Conservation (phyloP, 1,140 invertebrate genomes). For the Monomorium pharaonis region DNA sequence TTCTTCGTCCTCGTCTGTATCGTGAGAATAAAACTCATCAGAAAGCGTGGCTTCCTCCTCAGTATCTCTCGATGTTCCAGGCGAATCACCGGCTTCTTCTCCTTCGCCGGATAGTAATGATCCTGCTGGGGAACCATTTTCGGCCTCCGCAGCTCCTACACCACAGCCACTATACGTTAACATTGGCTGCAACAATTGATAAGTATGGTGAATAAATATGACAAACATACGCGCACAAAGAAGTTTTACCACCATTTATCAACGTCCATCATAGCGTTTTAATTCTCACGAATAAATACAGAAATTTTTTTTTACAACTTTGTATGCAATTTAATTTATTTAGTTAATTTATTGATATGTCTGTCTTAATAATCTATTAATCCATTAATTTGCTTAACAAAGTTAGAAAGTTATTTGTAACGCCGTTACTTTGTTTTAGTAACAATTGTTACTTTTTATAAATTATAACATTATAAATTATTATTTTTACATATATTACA, state of each 20-base stretch:
- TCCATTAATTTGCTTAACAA: background rate
- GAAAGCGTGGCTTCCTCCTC: slow-evolving; percentile 81
- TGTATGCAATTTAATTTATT: no score
- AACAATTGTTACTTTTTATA: no score
- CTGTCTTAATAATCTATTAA: background rate
- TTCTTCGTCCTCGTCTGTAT: slow-evolving; percentile 82
- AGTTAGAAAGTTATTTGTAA: no score
- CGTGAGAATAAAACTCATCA: slow-evolving; percentile 83
- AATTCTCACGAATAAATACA: background rate
- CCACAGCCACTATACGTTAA: slow-evolving; percentile 74
- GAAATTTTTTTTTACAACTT: background rate
- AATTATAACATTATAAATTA: no score
- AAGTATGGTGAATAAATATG: slow-evolving; percentile 27
- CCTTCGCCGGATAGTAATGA: slow-evolving; percentile 79
- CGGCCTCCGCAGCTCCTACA: slow-evolving; percentile 70
- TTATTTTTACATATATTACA: no score
- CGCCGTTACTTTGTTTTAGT: no score
- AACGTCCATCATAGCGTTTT: background rate
- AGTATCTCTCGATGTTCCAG: slow-evolving; percentile 77
- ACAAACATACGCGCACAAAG: background rate
- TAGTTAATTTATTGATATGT: background rate
- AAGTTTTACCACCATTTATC: background rate
- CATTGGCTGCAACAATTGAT: slow-evolving; percentile 77
- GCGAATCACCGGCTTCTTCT: slow-evolving; percentile 79
- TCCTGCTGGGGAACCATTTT: slow-evolving; percentile 78